These are phyloP conservation scores for Malurus alboscapulatus DNA, from an alignment of 2,113 vertebrate species.

Conservation along the genomic window DNA sequence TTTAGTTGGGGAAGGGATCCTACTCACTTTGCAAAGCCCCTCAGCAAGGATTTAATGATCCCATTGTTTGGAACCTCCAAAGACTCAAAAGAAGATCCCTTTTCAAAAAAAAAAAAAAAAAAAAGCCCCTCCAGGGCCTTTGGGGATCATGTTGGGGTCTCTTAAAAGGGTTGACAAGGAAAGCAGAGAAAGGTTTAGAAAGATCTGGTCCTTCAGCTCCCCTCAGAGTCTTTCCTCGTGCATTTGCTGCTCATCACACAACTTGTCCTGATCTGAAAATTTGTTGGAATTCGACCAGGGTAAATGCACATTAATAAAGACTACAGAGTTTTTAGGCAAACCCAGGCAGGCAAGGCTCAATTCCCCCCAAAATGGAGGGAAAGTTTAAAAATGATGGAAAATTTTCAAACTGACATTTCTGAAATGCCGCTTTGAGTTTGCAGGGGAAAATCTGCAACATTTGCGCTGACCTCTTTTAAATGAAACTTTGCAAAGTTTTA, in stretches of 20 bases:
- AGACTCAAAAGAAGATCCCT: neutral
- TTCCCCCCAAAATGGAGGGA: neutral
- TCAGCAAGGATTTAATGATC: neutral
- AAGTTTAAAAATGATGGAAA: neutral
- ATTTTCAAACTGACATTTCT: neutral
- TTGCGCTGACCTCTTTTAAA: neutral
- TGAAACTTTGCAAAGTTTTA: neutral
- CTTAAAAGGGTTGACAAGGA: neutral
- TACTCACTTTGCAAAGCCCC: neutral
- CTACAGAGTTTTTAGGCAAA: neutral
- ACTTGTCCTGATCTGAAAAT: neutral
- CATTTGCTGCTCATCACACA: neutral
- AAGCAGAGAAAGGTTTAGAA: neutral
- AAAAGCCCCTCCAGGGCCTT: no score
- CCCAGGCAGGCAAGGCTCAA: neutral
- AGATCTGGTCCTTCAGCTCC: neutral
- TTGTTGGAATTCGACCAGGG: neutral
- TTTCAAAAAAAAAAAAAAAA: neutral
- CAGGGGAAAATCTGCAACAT: neutral
- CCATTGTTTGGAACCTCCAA: neutral
- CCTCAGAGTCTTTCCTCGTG: neutral
- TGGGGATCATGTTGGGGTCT: neutral
- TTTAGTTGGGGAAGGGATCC: neutral
- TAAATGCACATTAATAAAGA: neutral
- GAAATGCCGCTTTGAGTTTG: neutral